Conservation (phyloP, 2,888 invertebrate genomes). For the Athetis lepigone region DNA sequence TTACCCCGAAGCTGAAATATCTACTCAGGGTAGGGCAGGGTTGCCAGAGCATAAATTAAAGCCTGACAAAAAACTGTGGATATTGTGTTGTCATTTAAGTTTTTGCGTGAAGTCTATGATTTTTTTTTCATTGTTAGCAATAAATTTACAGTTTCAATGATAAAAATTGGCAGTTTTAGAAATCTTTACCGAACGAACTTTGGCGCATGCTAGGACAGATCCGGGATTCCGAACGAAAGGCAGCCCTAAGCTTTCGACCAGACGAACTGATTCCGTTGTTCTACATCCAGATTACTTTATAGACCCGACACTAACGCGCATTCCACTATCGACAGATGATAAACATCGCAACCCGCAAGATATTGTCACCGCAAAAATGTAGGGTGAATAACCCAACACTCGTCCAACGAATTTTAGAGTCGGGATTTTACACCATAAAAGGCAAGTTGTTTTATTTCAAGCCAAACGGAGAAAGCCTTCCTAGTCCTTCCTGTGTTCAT, state of each 20-base stretch:
- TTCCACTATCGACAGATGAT: conserved; percentile 43
- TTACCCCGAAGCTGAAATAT: conserved; percentile 58
- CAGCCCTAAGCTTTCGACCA: conserved; percentile 4
- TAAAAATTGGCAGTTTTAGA: no score
- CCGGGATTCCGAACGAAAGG: no score
- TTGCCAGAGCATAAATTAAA: no score
- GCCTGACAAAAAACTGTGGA: no score
- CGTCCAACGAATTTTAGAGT: conserved; percentile 48
- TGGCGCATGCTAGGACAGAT: no score
- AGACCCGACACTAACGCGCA: conserved; percentile 35
- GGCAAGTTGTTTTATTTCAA: conserved; percentile 53
- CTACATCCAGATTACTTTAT: conserved; percentile 56
- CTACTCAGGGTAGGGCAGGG: no score
- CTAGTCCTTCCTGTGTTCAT: conserved; percentile 68
- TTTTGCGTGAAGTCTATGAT: no score
- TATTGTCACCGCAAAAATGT: conserved; percentile 44
- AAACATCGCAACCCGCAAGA: conserved; percentile 36
- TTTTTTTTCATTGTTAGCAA: no score
- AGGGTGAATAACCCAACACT: conserved; percentile 51
- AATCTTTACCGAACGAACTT: no score
- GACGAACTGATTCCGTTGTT: conserved; percentile 49
- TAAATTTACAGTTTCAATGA: no score
- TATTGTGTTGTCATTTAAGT: no score
- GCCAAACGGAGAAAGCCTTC: conserved; percentile 57
- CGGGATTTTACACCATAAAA: conserved; percentile 50